These are phyloP conservation scores for Buphagus erythrorhynchus DNA, from an alignment of 2,797 vertebrate species.

Conservation along the genomic window DNA sequence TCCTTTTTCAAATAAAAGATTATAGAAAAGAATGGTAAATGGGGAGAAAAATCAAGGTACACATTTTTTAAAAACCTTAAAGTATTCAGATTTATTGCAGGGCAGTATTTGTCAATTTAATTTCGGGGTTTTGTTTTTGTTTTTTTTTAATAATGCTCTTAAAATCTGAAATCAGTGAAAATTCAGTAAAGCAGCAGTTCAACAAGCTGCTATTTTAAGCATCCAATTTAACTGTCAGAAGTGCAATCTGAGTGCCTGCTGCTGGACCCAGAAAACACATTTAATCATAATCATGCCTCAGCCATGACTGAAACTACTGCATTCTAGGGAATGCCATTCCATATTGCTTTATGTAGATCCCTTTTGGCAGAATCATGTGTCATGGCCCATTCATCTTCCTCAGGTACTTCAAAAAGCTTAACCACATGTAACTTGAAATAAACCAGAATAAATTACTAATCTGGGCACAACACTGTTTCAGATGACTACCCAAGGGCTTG, in stretches of 20 bases:
- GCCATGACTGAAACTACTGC: background rate
- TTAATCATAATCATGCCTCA: background rate
- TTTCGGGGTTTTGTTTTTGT: background rate
- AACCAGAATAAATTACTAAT: background rate
- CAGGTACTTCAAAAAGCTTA: background rate
- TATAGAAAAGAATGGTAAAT: background rate
- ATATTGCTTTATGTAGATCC: background rate
- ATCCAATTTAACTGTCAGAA: background rate
- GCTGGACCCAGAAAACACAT: background rate
- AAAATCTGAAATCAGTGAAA: background rate
- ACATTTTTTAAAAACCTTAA: background rate
- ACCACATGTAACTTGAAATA: background rate
- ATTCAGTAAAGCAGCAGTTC: background rate
- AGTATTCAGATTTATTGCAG: background rate
- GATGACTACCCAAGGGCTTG: background rate
- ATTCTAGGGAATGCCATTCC: background rate
- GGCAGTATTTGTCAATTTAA: background rate
- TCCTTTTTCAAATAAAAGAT: constrained; percentile 7
- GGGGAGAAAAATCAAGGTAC: background rate
- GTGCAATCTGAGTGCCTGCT: background rate
- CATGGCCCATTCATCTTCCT: background rate
- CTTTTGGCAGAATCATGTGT: background rate
- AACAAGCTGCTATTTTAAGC: background rate
- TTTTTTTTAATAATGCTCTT: background rate
- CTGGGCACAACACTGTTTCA: background rate